These are phyloP conservation scores for Heliconius nattereri DNA, from an alignment of 1,140 invertebrate species.

Conservation along the genomic window DNA sequence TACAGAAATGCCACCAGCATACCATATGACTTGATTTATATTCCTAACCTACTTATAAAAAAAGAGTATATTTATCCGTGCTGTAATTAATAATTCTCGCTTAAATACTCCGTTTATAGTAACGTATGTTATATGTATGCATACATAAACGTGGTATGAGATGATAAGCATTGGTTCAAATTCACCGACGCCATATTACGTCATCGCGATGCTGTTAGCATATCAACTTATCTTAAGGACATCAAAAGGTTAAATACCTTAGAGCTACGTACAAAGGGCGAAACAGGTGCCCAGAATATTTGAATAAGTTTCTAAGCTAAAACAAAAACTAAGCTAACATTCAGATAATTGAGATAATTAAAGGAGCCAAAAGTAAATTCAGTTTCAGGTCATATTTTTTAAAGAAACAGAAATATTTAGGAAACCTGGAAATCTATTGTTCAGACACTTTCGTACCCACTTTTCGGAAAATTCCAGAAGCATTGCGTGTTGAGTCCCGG, in stretches of 20 bases:
- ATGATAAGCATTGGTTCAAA: slow-evolving; percentile 37
- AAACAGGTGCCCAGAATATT: slow-evolving; percentile 26
- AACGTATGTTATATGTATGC: too few relatives aligned
- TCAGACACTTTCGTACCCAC: too few relatives aligned
- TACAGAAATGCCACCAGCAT: too few relatives aligned
- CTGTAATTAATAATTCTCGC: not conserved
- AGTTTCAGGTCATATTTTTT: too few relatives aligned
- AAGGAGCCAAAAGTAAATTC: too few relatives aligned
- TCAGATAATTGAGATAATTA: too few relatives aligned
- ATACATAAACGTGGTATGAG: not conserved
- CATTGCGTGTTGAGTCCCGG: too few relatives aligned
- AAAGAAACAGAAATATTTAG: too few relatives aligned
- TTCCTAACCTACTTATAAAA: not conserved
- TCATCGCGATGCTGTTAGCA: slow-evolving; percentile 54
- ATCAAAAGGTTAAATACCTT: slow-evolving; percentile 56
- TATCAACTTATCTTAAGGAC: slow-evolving; percentile 60
- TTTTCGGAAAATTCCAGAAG: too few relatives aligned
- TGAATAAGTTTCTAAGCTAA: not conserved
- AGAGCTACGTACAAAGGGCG: slow-evolving; percentile 40
- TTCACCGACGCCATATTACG: slow-evolving; percentile 46
- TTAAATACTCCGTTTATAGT: too few relatives aligned
- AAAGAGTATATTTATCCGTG: not conserved
- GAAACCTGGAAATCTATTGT: too few relatives aligned
- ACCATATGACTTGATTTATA: too few relatives aligned
- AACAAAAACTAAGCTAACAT: not conserved